A percentile compares a stretch with the other conserved stretches of the same genome.
Conservation (phyloP, 64 coral and sea anemone genomes). For the Platygyra sinensis region DNA sequence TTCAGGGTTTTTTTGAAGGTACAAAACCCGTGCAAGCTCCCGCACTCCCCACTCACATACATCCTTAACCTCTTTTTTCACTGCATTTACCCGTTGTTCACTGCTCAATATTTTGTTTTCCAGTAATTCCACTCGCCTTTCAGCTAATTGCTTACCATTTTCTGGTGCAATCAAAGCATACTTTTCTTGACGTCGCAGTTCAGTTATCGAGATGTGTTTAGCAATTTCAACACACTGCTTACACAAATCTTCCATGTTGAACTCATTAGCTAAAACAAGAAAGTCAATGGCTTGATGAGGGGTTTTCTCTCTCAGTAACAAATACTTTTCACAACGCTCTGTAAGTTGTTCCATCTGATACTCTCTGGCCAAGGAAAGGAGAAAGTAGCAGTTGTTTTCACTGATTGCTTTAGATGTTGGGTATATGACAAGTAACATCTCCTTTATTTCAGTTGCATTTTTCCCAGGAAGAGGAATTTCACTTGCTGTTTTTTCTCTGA, state of each 20-base stretch:
- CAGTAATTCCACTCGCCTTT: constrained; percentile 58
- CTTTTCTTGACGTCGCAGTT: constrained; percentile 64
- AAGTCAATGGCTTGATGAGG: constrained; percentile 57
- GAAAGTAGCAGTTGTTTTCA: constrained; percentile 59
- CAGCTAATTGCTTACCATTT: constrained; percentile 49
- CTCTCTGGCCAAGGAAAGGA: constrained; percentile 64
- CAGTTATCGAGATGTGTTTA: constrained; percentile 69
- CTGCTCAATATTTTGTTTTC: constrained; percentile 45
- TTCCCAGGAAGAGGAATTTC: constrained; percentile 71
- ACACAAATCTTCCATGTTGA: constrained; percentile 43
- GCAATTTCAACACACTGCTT: constrained; percentile 79
- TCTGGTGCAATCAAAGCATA: constrained; percentile 56
- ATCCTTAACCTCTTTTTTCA: constrained; percentile 63
- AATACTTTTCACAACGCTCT: constrained; percentile 62
- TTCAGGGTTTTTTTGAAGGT: constrained; percentile 45
- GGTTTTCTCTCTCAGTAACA: constrained; percentile 56
- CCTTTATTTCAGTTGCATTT: constrained; percentile 63
- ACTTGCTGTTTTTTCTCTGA: constrained; percentile 35
- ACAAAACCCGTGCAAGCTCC: constrained; percentile 34
- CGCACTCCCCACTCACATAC: constrained; percentile 48
- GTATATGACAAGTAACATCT: constrained; percentile 77
- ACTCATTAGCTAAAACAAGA: constrained; percentile 63
- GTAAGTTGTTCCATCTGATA: constrained; percentile 80
- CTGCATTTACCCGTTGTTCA: constrained; percentile 54
- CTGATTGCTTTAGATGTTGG: constrained; percentile 56